Conservation (phyloP, 92 coral and sea anemone genomes). For the Anthopleura xanthogrammica region DNA sequence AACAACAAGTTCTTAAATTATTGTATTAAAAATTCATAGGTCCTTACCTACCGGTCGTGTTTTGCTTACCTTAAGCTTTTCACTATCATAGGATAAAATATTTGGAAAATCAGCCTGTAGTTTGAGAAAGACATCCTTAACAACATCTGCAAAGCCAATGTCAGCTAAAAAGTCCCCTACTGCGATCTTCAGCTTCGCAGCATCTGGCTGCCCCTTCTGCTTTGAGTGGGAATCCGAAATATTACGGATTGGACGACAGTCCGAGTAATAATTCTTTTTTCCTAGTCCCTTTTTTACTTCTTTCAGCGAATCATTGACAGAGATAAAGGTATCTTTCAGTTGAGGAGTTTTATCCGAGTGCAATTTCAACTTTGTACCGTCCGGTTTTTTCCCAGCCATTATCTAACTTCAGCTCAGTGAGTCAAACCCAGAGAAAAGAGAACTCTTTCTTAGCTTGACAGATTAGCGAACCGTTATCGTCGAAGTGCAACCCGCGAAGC, state of each 20-base stretch:
- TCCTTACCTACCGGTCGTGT: background rate
- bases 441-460: too few relatives aligned
- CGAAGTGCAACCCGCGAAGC: too few relatives aligned
- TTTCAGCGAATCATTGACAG: background rate
- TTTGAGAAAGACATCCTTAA: background rate
- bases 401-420: too few relatives aligned
- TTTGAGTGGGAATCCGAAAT: background rate
- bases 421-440: too few relatives aligned
- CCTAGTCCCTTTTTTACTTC: background rate
- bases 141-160: background rate
- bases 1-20: too few relatives aligned
- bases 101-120: background rate
- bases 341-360: background rate
- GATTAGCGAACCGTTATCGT: too few relatives aligned
- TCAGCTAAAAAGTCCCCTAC: constrained; percentile 10
- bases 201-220: too few relatives aligned
- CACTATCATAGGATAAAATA: background rate
- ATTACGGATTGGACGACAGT: too few relatives aligned
- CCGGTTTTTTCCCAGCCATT: too few relatives aligned
- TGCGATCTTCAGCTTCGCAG: background rate
- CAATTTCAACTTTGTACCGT: too few relatives aligned
- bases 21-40: too few relatives aligned
- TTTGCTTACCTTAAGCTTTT: background rate
- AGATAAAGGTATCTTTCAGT: background rate
- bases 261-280: background rate